phyloP scores from a whole-genome alignment of 2,797 vertebrate genomes.

The Muscicapa striata region DNA sequence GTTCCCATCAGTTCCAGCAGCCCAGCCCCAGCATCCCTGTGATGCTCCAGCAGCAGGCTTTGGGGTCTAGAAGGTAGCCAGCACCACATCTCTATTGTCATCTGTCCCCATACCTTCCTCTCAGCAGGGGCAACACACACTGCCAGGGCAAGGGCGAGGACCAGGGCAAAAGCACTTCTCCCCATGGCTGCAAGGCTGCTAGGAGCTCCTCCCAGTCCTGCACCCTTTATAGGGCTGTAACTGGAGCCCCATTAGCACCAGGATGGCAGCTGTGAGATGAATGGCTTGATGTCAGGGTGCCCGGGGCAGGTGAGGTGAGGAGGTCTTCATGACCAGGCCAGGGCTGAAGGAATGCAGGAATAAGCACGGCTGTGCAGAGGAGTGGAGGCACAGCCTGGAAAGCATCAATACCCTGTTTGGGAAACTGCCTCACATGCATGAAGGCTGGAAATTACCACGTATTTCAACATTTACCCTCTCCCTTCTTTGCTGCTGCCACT shows the following conservation, averaged over 20 bases:
- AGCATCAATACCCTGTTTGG: not conserved
- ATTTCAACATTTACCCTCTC: rapidly evolving
- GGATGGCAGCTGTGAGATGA: not conserved
- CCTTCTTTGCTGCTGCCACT: not conserved
- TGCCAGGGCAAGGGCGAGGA: not conserved
- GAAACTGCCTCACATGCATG: not conserved
- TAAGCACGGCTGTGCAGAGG: not conserved
- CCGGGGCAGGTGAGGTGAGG: not conserved
- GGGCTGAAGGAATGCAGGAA: not conserved
- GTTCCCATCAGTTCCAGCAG: not conserved
- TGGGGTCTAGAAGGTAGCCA: not conserved
- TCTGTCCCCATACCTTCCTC: not conserved
- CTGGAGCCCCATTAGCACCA: not conserved
- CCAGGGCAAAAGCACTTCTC: not conserved
- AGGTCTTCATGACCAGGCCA: slow-evolving; percentile 27
- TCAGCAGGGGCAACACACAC: rapidly evolving
- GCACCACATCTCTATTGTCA: rapidly evolving
- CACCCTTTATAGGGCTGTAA: slow-evolving; percentile 31
- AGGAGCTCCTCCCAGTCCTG: not conserved
- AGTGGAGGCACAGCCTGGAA: rapidly evolving
- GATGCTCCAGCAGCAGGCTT: not conserved
- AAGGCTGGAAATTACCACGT: not conserved
- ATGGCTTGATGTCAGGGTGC: not conserved
- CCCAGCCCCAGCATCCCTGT: rapidly evolving
- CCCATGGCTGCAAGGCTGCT: not conserved